A percentile compares a stretch with the other conserved stretches of the same genome.
Conservation (phyloP, 2,113 vertebrate genomes). For the cattle (Bos taurus) region DNA sequence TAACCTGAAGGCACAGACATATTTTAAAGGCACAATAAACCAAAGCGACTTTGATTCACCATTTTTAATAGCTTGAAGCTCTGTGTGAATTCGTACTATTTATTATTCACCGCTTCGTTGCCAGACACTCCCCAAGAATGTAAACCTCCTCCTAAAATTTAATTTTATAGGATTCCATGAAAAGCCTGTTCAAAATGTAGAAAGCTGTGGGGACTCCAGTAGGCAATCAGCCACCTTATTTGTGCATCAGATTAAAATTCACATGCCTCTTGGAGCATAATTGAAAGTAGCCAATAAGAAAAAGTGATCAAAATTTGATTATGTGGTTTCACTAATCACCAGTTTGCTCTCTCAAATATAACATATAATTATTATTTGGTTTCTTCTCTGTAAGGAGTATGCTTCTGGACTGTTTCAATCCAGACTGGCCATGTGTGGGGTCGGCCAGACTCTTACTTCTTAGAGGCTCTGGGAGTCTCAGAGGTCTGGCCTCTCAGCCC, state of each 20-base stretch:
- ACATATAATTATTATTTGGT: neutral
- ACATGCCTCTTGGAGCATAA: constrained; percentile 9
- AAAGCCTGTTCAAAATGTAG: constrained; percentile 56
- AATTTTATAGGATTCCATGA: constrained; percentile 59
- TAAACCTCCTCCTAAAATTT: constrained; percentile 59
- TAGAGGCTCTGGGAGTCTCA: neutral
- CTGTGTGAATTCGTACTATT: constrained; percentile 30
- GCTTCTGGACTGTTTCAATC: neutral
- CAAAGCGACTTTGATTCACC: neutral
- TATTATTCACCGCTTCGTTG: constrained; percentile 32
- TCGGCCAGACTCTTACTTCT: neutral
- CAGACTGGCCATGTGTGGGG: neutral
- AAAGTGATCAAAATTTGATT: constrained; percentile 2
- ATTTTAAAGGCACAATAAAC: constrained; percentile 25
- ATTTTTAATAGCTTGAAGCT: constrained; percentile 45
- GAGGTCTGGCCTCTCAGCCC: too few relatives aligned
- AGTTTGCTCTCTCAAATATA: constrained; percentile 4
- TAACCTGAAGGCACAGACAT: constrained; percentile 37
- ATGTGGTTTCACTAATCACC: neutral
- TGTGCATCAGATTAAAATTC: constrained; percentile 31
- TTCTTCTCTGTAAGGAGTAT: neutral
- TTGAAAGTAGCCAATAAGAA: constrained; percentile 39
- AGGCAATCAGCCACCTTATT: constrained; percentile 30
- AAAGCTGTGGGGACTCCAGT: neutral
- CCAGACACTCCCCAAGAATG: constrained; percentile 32